These are phyloP conservation scores for Hormaphis cornu DNA, from an alignment of 1,140 invertebrate species.

Conservation along the genomic window DNA sequence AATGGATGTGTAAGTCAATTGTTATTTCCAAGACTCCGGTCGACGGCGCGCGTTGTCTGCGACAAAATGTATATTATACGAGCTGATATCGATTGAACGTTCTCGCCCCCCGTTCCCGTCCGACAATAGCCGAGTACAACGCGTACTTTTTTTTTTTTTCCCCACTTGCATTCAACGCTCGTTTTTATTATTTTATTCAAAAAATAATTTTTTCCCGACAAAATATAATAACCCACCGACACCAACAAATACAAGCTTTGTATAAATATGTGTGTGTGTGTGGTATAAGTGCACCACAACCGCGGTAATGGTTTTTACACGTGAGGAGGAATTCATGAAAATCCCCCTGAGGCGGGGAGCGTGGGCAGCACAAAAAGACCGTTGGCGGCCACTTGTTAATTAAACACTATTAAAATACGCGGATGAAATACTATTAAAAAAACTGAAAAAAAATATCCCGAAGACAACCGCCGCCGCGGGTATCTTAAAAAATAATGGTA, in stretches of 20 bases:
- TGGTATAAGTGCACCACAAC: not conserved
- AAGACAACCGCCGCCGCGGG: not conserved
- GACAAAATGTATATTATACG: not conserved
- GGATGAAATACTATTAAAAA: not conserved
- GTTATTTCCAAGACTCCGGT: not conserved
- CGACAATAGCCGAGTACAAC: no score
- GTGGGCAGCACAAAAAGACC: conserved; percentile 25
- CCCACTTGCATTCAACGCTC: not conserved
- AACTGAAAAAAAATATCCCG: not conserved
- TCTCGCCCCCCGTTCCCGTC: not conserved
- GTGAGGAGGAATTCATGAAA: conserved; percentile 1
- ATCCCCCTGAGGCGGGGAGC: conserved; percentile 14
- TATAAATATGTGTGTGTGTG: not conserved
- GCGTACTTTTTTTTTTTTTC: no score
- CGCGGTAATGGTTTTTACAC: conserved; percentile 1
- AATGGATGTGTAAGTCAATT: not conserved
- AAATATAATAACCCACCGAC: not conserved
- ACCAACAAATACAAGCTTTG: not conserved
- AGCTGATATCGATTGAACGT: not conserved
- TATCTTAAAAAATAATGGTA: no score
- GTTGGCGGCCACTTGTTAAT: conserved; percentile 28
- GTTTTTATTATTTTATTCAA: not conserved
- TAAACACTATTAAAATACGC: conserved; percentile 21
- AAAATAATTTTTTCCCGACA: not conserved
- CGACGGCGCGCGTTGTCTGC: not conserved